Evolutionary conservation across 2,888 invertebrate species (phyloP).

Genomic region (Harpagoxenus sublaevis): DNA sequence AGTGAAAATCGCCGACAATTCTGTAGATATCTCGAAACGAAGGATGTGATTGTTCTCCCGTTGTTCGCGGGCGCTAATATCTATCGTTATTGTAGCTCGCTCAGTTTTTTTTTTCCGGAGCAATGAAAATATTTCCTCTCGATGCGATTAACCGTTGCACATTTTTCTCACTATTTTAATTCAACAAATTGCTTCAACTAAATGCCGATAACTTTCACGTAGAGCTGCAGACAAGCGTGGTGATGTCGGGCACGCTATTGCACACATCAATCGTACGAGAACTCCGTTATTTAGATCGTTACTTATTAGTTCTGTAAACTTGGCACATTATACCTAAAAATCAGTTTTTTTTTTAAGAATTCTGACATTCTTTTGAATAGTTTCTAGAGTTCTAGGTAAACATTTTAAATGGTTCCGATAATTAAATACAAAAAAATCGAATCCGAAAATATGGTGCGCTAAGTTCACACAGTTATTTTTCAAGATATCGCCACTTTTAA

Average conservation of each 20-base stretch:
- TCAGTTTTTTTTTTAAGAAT: too few relatives aligned
- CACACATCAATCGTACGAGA: slow-evolving; percentile 40
- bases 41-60: slow-evolving; percentile 42
- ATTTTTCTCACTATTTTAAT: slow-evolving; percentile 32
- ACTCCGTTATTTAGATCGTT: slow-evolving; percentile 55
- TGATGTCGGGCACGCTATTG: slow-evolving; percentile 2
- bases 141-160: slow-evolving; percentile 38
- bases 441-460: too few relatives aligned
- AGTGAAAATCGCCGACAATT: slow-evolving; percentile 44
- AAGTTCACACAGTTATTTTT: too few relatives aligned
- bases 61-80: slow-evolving; percentile 21
- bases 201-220: slow-evolving; percentile 48
- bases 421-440: too few relatives aligned
- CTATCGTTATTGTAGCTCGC: slow-evolving; percentile 29
- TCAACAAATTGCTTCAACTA: slow-evolving; percentile 47
- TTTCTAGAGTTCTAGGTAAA: too few relatives aligned
- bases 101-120: slow-evolving; percentile 32
- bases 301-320: slow-evolving; percentile 9
- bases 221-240: neutral
- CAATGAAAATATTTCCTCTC: slow-evolving; percentile 50
- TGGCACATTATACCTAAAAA: too few relatives aligned
- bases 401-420: too few relatives aligned
- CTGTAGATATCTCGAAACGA: slow-evolving; percentile 37
- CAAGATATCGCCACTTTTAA: too few relatives aligned
- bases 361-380: too few relatives aligned